Evolutionary conservation across 2,888 invertebrate genomes (phyloP).

Genomic region (Laothoe populi): DNA sequence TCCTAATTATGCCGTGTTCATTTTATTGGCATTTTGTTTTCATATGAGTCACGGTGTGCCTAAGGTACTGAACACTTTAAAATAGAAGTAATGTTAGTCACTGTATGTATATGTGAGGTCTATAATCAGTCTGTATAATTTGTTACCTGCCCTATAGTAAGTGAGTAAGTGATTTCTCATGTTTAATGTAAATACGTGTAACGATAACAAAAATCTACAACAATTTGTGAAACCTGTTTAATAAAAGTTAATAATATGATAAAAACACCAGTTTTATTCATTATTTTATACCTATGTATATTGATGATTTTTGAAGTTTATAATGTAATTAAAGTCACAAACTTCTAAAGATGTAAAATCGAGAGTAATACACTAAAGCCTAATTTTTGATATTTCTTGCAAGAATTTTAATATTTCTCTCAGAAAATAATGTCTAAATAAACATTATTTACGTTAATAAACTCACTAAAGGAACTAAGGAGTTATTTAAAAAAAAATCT

Average conservation of each 20-base stretch:
- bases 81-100: slow-evolving; percentile 35
- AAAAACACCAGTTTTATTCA: slow-evolving; percentile 39
- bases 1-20: not conserved
- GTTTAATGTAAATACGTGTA: slow-evolving; percentile 69
- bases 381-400: too few species aligned
- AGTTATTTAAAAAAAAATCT: too few species aligned
- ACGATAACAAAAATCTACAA: slow-evolving; percentile 72
- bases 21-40: slow-evolving; percentile 1
- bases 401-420: too few species aligned
- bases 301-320: not conserved
- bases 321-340: too few species aligned
- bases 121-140: slow-evolving; percentile 36
- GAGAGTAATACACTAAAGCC: too few species aligned
- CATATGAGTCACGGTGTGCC: slow-evolving; percentile 44
- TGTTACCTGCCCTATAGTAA: slow-evolving; percentile 49
- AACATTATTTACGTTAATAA: too few species aligned
- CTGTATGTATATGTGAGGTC: slow-evolving; percentile 26
- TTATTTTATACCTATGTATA: not conserved
- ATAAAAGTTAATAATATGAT: slow-evolving; percentile 70
- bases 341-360: too few species aligned
- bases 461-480: too few species aligned
- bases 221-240: slow-evolving; percentile 75
- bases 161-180: slow-evolving; percentile 42
- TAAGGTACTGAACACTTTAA: slow-evolving; percentile 40
- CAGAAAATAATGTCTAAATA: too few species aligned